Percentiles rank a stretch among this genome's conserved stretches.
Conservation (phyloP, 53 echinoderm and acorn worm genomes). For the Temnopleurus reevesii region DNA sequence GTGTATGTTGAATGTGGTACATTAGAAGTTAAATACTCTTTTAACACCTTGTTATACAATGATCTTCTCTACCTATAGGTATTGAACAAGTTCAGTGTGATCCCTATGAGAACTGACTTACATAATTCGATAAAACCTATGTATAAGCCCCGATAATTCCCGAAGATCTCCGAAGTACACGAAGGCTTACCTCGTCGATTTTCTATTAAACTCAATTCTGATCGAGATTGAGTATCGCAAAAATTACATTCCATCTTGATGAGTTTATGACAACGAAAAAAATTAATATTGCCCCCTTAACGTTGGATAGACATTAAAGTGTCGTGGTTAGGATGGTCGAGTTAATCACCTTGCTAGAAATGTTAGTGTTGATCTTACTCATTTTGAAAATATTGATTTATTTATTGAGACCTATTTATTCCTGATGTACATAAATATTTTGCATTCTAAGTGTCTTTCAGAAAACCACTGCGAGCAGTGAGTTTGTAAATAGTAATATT, state of each 20-base stretch:
- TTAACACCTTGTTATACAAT: no score
- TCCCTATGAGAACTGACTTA: no score
- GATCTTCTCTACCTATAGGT: no score
- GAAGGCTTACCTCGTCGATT: no score
- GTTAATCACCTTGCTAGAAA: neutral
- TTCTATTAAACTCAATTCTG: no score
- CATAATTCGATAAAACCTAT: no score
- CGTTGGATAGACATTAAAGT: neutral
- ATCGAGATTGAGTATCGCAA: no score
- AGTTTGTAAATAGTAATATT: neutral
- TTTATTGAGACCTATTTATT: slow-evolving; percentile 9
- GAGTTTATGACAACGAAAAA: neutral
- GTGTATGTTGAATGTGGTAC: no score
- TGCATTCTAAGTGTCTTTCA: slow-evolving; percentile 37
- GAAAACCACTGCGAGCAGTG: neutral
- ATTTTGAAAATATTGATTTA: slow-evolving; percentile 1
- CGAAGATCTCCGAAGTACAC: no score
- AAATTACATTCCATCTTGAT: no score
- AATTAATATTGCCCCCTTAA: neutral
- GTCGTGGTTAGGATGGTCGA: neutral
- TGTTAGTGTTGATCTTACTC: neutral
- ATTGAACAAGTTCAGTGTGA: no score
- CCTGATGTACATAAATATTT: neutral
- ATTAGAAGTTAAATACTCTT: neutral
- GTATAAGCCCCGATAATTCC: no score